Percentiles rank a stretch among this genome's conserved stretches.
phyloP scores from a whole-genome alignment of 2,113 vertebrate species.

The Brienomyrus brachyistius region DNA sequence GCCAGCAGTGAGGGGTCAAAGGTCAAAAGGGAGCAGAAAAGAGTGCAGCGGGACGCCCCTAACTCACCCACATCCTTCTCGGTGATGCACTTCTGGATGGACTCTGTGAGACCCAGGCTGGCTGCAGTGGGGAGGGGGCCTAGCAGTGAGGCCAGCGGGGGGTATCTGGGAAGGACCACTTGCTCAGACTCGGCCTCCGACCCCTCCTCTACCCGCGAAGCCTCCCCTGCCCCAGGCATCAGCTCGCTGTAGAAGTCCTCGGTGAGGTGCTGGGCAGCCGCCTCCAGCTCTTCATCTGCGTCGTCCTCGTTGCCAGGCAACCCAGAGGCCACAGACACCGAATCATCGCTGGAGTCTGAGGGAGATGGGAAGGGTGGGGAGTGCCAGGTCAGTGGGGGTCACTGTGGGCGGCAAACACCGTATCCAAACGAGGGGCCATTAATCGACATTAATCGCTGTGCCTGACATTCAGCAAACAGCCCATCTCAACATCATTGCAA shows the following conservation, averaged over 20 bases:
- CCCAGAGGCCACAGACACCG: constrained; percentile 46
- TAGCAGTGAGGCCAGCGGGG: constrained; percentile 72
- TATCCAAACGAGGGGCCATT: neutral
- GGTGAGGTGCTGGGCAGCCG: constrained; percentile 78
- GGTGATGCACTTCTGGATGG: constrained; percentile 66
- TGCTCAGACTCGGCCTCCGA: constrained; percentile 24
- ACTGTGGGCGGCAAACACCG: neutral
- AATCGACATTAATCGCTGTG: neutral
- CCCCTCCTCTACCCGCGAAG: constrained; percentile 29
- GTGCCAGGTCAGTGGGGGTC: neutral
- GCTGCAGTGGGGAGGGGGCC: constrained; percentile 79
- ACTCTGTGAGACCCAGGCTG: constrained; percentile 77
- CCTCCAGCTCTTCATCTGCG: constrained; percentile 77
- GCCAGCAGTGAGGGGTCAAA: neutral
- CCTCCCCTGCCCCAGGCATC: constrained; percentile 44
- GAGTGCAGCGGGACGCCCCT: neutral
- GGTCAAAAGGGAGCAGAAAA: neutral
- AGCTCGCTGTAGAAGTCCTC: constrained; percentile 71
- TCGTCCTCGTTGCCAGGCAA: constrained; percentile 58
- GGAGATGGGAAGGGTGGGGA: neutral
- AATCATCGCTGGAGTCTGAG: constrained; percentile 65
- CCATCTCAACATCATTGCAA: neutral
- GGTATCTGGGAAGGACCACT: constrained; percentile 38
- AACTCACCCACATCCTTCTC: constrained; percentile 69
- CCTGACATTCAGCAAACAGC: neutral